Percentiles rank a stretch among this genome's conserved stretches.
Evolutionary conservation across 1,140 invertebrate genomes (phyloP).

Genomic region (Polypedilum pembai): DNA sequence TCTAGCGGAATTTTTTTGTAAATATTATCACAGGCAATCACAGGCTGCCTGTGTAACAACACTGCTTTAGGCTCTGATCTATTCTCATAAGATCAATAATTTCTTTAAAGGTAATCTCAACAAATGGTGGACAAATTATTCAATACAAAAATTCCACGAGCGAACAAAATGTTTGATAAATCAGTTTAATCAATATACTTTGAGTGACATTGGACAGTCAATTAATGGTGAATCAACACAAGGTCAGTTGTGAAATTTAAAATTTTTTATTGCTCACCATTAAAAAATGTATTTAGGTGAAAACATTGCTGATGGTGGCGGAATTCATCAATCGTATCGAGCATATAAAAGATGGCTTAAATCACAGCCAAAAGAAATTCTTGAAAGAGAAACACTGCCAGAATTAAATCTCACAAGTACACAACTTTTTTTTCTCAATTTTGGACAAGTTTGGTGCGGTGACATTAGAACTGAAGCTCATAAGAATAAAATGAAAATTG

Average conservation of each 20-base stretch:
- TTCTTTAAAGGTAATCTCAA: too few relatives aligned
- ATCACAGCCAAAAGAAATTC: slow-evolving; percentile 34
- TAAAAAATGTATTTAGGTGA: slow-evolving; percentile 55
- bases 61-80: too few relatives aligned
- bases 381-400: slow-evolving; percentile 54
- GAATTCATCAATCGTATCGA: slow-evolving; percentile 73
- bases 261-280: not conserved
- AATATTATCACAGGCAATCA: too few relatives aligned
- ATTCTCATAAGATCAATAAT: too few relatives aligned
- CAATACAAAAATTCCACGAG: slow-evolving; percentile 56
- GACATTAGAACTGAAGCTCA: slow-evolving; percentile 77
- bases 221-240: slow-evolving; percentile 45
- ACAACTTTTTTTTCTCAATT: slow-evolving; percentile 77
- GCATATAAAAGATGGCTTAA: slow-evolving; percentile 43
- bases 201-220: slow-evolving; percentile 45
- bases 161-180: slow-evolving; percentile 74
- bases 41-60: too few relatives aligned
- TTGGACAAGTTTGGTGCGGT: slow-evolving; percentile 84
- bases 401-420: slow-evolving; percentile 63
- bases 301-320: slow-evolving; percentile 87
- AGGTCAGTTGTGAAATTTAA: slow-evolving; percentile 18
- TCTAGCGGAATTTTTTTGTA: too few relatives aligned
- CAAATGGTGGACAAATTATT: slow-evolving; percentile 68
- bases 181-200: slow-evolving; percentile 47
- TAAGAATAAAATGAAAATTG: slow-evolving; percentile 65